Percentiles rank a stretch among this genome's conserved stretches.
These are phyloP conservation scores for Excalfactoria chinensis DNA, from an alignment of 2,113 vertebrate genomes.

Conservation along the genomic window DNA sequence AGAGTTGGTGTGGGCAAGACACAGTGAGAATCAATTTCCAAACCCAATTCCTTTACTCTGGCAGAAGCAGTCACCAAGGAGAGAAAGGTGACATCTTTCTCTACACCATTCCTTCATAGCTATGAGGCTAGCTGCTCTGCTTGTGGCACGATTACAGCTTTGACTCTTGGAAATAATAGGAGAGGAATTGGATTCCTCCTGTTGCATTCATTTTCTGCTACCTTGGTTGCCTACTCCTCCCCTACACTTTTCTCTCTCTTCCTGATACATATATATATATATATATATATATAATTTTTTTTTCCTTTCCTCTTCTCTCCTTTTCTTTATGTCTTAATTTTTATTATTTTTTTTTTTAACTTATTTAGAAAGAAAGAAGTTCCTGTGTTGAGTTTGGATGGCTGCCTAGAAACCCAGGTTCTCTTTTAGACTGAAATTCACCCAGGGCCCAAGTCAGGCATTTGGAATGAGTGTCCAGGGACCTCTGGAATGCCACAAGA, in stretches of 20 bases:
- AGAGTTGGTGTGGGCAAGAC: not conserved
- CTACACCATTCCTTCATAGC: not conserved
- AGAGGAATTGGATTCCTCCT: not conserved
- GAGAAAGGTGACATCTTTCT: not conserved
- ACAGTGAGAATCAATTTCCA: not conserved
- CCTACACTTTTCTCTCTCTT: not conserved
- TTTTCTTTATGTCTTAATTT: slow-evolving; percentile 19
- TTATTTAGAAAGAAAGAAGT: slow-evolving; percentile 72
- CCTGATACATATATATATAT: too few relatives aligned
- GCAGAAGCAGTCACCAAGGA: not conserved
- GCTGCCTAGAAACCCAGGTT: slow-evolving; percentile 75
- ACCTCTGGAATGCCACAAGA: slow-evolving; percentile 81
- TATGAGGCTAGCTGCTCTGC: not conserved
- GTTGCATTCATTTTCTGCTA: not conserved
- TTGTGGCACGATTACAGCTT: not conserved
- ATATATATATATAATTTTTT: too few relatives aligned
- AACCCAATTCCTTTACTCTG: not conserved
- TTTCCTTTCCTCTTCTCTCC: too few relatives aligned
- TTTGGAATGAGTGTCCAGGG: slow-evolving; percentile 79
- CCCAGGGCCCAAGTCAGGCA: slow-evolving; percentile 73
- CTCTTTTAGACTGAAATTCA: slow-evolving; percentile 72
- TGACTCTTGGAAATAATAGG: not conserved
- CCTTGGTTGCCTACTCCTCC: not conserved
- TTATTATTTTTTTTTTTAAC: not conserved
- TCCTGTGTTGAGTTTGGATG: slow-evolving; percentile 79